phyloP scores from a whole-genome alignment of 2,113 vertebrate species.

The Mus spicilegus region DNA sequence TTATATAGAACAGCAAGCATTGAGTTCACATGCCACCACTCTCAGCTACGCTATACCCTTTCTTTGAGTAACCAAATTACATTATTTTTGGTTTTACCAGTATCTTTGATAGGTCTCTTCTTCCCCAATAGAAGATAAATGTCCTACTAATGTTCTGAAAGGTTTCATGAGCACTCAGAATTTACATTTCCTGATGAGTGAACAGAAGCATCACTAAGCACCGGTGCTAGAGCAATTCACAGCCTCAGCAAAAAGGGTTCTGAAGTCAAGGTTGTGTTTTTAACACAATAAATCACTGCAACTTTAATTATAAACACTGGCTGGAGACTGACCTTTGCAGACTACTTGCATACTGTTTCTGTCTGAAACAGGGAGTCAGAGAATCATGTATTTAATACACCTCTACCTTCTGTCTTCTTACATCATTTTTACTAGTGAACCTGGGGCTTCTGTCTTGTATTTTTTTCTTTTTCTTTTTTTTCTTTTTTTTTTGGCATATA shows the following conservation, averaged over 20 bases:
- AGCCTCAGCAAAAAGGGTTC: not conserved
- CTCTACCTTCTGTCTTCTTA: slow-evolving; percentile 1
- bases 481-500: too few relatives aligned
- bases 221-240: not conserved
- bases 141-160: not conserved
- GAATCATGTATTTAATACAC: not conserved
- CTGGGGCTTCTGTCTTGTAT: not conserved
- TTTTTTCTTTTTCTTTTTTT: not conserved
- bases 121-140: not conserved
- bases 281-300: not conserved
- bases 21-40: not conserved
- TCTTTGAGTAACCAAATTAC: not conserved
- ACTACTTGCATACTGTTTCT: not conserved
- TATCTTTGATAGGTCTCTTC: not conserved
- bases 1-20: not conserved
- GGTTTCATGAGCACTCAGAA: not conserved
- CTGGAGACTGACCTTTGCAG: not conserved
- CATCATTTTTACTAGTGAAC: not conserved
- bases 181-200: not conserved
- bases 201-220: not conserved
- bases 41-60: not conserved
- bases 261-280: slow-evolving; percentile 20
- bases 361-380: not conserved
- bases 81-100: not conserved
- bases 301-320: not conserved